phyloP scores from a whole-genome alignment of 2,888 invertebrate species.

The Drosophila bunnanda region DNA sequence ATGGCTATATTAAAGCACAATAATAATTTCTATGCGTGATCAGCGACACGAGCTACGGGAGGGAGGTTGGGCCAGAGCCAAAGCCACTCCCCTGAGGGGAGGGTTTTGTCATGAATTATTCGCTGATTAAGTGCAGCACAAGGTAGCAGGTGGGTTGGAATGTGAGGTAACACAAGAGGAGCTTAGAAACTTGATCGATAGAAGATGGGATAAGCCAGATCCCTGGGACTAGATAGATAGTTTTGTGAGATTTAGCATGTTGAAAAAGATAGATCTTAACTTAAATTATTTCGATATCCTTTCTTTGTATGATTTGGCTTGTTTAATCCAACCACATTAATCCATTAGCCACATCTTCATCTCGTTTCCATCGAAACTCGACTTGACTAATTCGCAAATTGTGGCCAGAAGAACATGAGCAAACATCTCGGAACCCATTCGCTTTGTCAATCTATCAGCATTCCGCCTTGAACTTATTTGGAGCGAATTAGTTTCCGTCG shows the following conservation, averaged over 20 bases:
- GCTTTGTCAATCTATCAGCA: conserved; percentile 42
- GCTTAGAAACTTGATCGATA: conserved; percentile 33
- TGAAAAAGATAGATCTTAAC: not conserved
- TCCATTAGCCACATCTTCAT: conserved; percentile 3
- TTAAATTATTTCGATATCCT: not conserved
- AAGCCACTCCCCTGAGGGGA: not conserved
- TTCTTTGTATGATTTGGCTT: not conserved
- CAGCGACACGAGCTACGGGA: conserved; percentile 61
- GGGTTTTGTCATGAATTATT: conserved; percentile 40
- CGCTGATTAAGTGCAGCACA: conserved; percentile 61
- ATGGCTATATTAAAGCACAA: conserved; percentile 79
- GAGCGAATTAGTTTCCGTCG: conserved; percentile 44
- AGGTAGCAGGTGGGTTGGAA: conserved; percentile 57
- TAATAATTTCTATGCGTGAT: conserved; percentile 79
- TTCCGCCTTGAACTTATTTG: conserved; percentile 49
- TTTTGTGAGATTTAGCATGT: not conserved
- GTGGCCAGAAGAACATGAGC: conserved; percentile 10
- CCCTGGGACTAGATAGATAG: not conserved
- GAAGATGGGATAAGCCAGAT: conserved; percentile 17
- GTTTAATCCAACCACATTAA: too few species aligned
- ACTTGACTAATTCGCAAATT: conserved; percentile 29
- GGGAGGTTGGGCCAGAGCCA: conserved; percentile 7
- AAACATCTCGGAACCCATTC: conserved; percentile 25
- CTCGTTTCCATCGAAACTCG: not conserved
- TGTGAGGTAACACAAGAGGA: conserved; percentile 20